Evolutionary conservation across 2,113 vertebrate species (phyloP).

Genomic region (Budorcas taxicolor): DNA sequence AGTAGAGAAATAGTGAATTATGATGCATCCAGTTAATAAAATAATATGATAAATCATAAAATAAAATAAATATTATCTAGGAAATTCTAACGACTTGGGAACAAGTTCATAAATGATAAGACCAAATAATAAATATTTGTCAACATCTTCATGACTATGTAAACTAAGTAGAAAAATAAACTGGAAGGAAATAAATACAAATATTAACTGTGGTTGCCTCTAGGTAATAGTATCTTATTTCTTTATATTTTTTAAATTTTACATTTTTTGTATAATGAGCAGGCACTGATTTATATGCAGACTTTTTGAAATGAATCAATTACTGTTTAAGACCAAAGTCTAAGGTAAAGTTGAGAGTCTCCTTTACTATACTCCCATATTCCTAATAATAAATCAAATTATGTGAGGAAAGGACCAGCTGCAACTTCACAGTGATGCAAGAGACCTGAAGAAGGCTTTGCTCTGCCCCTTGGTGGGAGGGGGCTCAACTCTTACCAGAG

Average conservation of each 20-base stretch:
- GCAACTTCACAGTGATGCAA: background rate
- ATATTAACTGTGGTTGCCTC: background rate
- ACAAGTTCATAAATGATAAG: conserved; percentile 8
- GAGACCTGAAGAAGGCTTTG: background rate
- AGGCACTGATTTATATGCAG: background rate
- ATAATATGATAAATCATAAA: background rate
- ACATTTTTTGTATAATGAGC: background rate
- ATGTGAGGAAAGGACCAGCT: background rate
- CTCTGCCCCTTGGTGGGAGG: background rate
- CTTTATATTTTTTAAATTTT: background rate
- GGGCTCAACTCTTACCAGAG: background rate
- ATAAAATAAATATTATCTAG: background rate
- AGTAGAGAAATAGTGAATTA: background rate
- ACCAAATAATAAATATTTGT: background rate
- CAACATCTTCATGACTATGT: background rate
- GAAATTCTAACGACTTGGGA: background rate
- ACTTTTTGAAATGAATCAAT: background rate
- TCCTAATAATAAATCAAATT: background rate
- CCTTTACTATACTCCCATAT: background rate
- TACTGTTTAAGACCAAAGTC: background rate
- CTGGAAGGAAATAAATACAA: background rate
- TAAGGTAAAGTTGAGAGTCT: background rate
- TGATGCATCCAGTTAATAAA: background rate
- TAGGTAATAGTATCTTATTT: background rate
- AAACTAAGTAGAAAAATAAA: background rate